Percentiles rank a stretch among this genome's conserved stretches.
Conservation (phyloP, 2,113 vertebrate species). For the Pycnonotus jocosus region DNA sequence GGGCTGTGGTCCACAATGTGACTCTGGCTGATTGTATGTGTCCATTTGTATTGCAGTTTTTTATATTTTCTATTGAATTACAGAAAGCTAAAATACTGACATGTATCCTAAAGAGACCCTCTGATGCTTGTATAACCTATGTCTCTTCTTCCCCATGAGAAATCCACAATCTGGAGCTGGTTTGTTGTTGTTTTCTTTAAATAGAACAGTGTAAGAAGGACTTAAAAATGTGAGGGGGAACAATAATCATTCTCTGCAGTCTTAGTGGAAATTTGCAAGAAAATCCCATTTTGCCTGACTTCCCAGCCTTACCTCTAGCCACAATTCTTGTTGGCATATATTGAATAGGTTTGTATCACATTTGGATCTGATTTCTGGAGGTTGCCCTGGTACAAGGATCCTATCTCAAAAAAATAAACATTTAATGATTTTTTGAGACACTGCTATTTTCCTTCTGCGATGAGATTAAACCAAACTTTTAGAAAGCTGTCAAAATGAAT, state of each 20-base stretch:
- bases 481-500: neutral
- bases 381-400: neutral
- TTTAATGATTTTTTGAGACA: neutral
- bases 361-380: neutral
- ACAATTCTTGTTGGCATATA: neutral
- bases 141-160: neutral
- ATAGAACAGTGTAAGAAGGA: neutral
- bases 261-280: neutral
- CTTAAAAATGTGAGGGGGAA: neutral
- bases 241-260: neutral
- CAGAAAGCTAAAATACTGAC: neutral
- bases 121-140: neutral
- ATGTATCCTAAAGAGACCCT: neutral
- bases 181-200: neutral
- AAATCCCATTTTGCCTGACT: neutral
- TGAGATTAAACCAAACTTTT: neutral
- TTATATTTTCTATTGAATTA: neutral
- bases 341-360: neutral
- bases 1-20: neutral
- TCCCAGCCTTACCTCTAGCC: neutral
- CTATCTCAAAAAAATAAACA: neutral
- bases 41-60: neutral
- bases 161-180: rapidly evolving
- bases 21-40: neutral
- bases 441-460: neutral